A percentile compares a stretch with the other conserved stretches of the same genome.
Conservation (phyloP, 2,797 vertebrate genomes). For the Eremophila alpestris region DNA sequence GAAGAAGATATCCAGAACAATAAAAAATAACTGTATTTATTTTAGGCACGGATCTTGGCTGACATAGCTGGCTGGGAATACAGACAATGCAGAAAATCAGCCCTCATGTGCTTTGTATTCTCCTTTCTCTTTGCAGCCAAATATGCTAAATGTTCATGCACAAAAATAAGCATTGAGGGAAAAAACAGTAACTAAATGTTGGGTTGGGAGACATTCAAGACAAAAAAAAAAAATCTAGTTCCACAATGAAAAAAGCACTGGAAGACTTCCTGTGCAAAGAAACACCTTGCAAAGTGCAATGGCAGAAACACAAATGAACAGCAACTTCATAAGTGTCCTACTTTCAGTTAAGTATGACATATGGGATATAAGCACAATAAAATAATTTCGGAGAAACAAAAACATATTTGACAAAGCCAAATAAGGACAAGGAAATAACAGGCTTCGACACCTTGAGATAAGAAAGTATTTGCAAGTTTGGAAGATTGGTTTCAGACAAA, state of each 20-base stretch:
- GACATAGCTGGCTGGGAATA: not conserved
- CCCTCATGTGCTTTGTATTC: not conserved
- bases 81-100: slow-evolving; percentile 14
- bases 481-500: not conserved
- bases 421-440: not conserved
- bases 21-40: slow-evolving; percentile 18
- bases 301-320: not conserved
- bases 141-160: not conserved
- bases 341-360: not conserved
- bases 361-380: not conserved
- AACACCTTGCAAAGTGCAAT: not conserved
- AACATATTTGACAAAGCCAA: not conserved
- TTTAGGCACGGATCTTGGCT: slow-evolving; percentile 14
- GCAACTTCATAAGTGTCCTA: not conserved
- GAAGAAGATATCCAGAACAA: not conserved
- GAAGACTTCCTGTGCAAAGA: not conserved
- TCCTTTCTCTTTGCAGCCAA: not conserved
- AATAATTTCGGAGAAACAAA: not conserved
- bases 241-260: not conserved
- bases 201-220: not conserved
- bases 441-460: not conserved
- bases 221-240: not conserved
- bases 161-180: not conserved
- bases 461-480: not conserved
- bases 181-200: not conserved